Conservation (phyloP, 2,888 invertebrate species). For the Hypomecis atomaria region DNA sequence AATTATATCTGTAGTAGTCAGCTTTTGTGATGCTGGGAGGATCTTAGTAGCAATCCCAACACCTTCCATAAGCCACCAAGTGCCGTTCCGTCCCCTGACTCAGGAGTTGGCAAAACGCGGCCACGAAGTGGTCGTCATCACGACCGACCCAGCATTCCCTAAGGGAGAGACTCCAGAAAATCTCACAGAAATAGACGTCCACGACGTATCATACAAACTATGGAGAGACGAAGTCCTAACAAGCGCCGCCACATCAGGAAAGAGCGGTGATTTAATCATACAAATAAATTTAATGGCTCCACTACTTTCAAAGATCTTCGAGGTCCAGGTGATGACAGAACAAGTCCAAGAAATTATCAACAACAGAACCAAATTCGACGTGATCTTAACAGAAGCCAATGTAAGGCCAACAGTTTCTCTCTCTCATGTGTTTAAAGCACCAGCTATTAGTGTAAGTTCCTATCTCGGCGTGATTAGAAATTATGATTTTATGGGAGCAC, state of each 20-base stretch:
- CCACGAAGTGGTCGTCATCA: conserved; percentile 45
- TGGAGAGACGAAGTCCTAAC: conserved; percentile 21
- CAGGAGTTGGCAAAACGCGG: conserved; percentile 50
- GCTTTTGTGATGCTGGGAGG: conserved; percentile 25
- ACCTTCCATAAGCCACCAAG: conserved; percentile 63
- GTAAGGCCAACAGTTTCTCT: no score
- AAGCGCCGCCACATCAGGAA: conserved; percentile 11
- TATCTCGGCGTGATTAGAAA: conserved; percentile 14
- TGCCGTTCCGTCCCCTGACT: conserved; percentile 54
- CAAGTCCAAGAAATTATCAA: no score
- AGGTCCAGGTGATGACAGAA: conserved; percentile 33
- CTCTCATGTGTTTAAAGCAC: conserved; percentile 40
- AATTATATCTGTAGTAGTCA: conserved; percentile 5
- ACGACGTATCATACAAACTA: conserved; percentile 25
- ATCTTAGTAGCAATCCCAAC: conserved; percentile 56
- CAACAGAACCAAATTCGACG: no score
- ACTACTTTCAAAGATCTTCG: conserved; percentile 19
- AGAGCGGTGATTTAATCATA: conserved; percentile 8
- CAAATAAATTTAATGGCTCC: conserved; percentile 22
- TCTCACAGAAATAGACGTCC: conserved; percentile 50
- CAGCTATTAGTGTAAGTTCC: conserved; percentile 41
- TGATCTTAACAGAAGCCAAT: no score
- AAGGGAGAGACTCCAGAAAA: conserved; percentile 44
- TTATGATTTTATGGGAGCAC: conserved; percentile 29
- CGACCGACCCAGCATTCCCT: conserved; percentile 52